A percentile compares a stretch with the other conserved stretches of the same genome.
Evolutionary conservation across 2,113 vertebrate species (phyloP).

Genomic region (Mus pahari): DNA sequence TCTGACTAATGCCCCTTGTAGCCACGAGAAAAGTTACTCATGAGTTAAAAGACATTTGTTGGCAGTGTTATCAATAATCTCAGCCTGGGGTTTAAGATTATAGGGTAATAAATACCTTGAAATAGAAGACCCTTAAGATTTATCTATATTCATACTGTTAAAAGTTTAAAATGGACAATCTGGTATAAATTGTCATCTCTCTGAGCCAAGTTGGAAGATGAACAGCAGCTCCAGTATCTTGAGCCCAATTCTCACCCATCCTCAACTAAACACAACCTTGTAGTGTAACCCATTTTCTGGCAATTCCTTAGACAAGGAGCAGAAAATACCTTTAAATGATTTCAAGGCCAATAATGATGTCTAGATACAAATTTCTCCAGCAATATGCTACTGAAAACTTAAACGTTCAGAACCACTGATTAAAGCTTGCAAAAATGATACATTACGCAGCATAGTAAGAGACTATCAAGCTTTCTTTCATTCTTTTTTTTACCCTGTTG

Average conservation of each 20-base stretch:
- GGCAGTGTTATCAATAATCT: not conserved
- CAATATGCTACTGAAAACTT: not conserved
- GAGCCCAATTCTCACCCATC: not conserved
- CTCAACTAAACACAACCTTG: not conserved
- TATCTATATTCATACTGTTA: not conserved
- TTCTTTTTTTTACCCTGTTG: not conserved
- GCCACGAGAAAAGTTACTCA: too few species aligned
- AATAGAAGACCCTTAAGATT: not conserved
- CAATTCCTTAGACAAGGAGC: not conserved
- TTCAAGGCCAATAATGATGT: not conserved
- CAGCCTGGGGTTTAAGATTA: not conserved
- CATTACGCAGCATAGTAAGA: not conserved
- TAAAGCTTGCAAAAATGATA: not conserved
- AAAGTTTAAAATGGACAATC: not conserved
- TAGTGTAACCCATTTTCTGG: not conserved
- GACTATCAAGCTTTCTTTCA: not conserved
- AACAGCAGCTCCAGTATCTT: not conserved
- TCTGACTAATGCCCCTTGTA: too few species aligned
- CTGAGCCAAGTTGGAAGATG: not conserved
- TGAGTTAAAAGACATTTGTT: not conserved
- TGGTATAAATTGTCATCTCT: not conserved
- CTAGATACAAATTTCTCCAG: not conserved
- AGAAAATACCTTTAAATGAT: slow-evolving; percentile 5
- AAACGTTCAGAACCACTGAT: not conserved
- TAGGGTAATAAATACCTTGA: not conserved